A percentile compares a stretch with the other conserved stretches of the same genome.
Evolutionary conservation across 2,113 vertebrate genomes (phyloP).

Genomic region (Coturnix japonica): DNA sequence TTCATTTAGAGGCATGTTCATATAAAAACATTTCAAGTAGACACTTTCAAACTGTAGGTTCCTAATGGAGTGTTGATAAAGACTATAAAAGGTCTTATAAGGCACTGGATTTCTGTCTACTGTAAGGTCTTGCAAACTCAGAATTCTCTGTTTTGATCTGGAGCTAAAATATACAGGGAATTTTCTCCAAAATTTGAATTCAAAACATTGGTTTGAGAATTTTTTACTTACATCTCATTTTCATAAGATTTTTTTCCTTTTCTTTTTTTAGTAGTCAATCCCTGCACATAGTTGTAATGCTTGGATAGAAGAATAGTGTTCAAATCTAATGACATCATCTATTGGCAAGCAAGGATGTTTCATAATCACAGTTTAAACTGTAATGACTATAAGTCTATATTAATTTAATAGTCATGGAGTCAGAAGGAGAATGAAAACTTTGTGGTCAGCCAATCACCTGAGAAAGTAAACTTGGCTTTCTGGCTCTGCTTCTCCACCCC

Average conservation of each 20-base stretch:
- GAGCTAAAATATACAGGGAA: neutral
- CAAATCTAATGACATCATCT: neutral
- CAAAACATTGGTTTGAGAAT: neutral
- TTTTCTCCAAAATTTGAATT: neutral
- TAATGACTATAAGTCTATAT: neutral
- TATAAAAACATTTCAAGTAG: neutral
- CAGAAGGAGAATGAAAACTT: neutral
- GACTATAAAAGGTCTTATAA: neutral
- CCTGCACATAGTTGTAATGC: neutral
- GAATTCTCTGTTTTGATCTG: neutral
- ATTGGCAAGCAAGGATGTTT: neutral
- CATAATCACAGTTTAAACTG: neutral
- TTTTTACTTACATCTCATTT: neutral
- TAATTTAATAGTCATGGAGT: neutral
- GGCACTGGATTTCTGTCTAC: neutral
- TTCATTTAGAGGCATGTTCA: neutral
- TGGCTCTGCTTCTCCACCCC: neutral
- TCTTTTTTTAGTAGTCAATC: neutral
- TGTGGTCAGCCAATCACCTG: neutral
- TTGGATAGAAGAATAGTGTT: neutral
- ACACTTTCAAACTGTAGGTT: neutral
- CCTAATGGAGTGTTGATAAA: too few relatives aligned
- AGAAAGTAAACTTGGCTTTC: neutral
- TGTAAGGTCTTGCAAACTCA: neutral
- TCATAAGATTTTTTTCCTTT: too few relatives aligned